Percentiles rank a stretch among this genome's conserved stretches.
phyloP scores from a whole-genome alignment of 2,888 invertebrate genomes.

The Altica lythri region DNA sequence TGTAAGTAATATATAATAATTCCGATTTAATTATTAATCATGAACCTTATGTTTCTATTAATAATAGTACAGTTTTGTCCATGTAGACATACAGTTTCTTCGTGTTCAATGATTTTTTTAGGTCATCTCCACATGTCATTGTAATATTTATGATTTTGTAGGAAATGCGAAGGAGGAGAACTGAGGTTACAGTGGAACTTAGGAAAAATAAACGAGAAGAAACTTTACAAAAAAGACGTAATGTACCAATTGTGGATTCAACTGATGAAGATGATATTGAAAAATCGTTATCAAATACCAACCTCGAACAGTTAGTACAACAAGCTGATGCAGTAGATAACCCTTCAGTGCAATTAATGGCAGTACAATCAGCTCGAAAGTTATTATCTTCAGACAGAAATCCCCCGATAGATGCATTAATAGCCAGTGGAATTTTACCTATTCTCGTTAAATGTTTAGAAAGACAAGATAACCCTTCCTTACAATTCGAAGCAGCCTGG shows the following conservation, averaged over 20 bases:
- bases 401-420: conserved; percentile 97
- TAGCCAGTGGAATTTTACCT: conserved; percentile 92
- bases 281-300: conserved; percentile 70
- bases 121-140: conserved; percentile 36
- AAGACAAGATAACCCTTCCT: conserved; percentile 81
- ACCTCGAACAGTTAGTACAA: conserved; percentile 81
- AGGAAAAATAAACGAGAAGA: conserved; percentile 98
- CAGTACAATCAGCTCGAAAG: conserved; percentile 95
- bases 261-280: conserved; percentile 81
- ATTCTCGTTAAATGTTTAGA: conserved; percentile 83
- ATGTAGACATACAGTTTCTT: too few species aligned
- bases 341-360: conserved; percentile 81
- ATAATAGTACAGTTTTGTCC: too few species aligned
- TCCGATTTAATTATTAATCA: neutral
- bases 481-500: conserved; percentile 98
- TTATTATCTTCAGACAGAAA: conserved; percentile 96
- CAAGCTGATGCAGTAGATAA: conserved; percentile 83
- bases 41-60: too few species aligned
- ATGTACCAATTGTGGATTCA: conserved; percentile 88
- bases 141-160: conserved; percentile 55
- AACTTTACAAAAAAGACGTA: conserved; percentile 92
- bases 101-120: conserved; percentile 6
- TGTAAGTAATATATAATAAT: conserved; percentile 68
- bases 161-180: conserved; percentile 97
- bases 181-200: conserved; percentile 95